These are phyloP conservation scores for Acarapis woodi DNA, from an alignment of 1,140 invertebrate species.

Conservation along the genomic window DNA sequence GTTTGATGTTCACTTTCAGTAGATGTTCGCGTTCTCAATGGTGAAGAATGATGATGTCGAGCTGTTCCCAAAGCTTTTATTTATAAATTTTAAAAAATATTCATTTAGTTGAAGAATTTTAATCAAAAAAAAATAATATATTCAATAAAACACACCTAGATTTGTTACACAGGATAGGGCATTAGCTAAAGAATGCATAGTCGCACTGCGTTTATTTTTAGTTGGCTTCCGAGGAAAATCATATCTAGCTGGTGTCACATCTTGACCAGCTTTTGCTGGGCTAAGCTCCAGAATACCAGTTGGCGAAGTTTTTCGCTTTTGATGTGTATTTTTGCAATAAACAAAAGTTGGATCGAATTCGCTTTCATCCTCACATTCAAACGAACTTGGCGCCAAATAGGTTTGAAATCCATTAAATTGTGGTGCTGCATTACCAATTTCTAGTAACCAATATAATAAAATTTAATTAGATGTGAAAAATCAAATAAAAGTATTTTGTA, in stretches of 20 bases:
- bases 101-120: too few relatives aligned
- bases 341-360: slow-evolving; percentile 1
- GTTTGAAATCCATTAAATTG: neutral
- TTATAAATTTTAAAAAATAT: too few relatives aligned
- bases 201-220: slow-evolving; percentile 2
- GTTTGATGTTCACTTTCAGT: too few relatives aligned
- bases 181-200: slow-evolving; percentile 2
- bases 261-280: slow-evolving; percentile 55
- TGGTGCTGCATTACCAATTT: neutral
- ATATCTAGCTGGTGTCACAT: slow-evolving; percentile 53
- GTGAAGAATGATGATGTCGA: too few relatives aligned
- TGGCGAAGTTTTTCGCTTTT: slow-evolving; percentile 13
- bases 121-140: too few relatives aligned
- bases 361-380: neutral
- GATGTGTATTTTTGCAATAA: slow-evolving; percentile 2
- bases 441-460: neutral
- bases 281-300: slow-evolving; percentile 40
- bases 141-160: too few relatives aligned
- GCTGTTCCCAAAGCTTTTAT: too few relatives aligned
- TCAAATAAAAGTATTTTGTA: neutral
- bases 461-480: neutral
- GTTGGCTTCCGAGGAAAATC: slow-evolving; percentile 27
- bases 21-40: too few relatives aligned
- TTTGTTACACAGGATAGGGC: too few relatives aligned
- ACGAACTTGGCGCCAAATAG: neutral